A percentile compares a stretch with the other conserved stretches of the same genome.
Evolutionary conservation across 2,797 vertebrate genomes (phyloP).

Genomic region (Acropternis orthonyx): DNA sequence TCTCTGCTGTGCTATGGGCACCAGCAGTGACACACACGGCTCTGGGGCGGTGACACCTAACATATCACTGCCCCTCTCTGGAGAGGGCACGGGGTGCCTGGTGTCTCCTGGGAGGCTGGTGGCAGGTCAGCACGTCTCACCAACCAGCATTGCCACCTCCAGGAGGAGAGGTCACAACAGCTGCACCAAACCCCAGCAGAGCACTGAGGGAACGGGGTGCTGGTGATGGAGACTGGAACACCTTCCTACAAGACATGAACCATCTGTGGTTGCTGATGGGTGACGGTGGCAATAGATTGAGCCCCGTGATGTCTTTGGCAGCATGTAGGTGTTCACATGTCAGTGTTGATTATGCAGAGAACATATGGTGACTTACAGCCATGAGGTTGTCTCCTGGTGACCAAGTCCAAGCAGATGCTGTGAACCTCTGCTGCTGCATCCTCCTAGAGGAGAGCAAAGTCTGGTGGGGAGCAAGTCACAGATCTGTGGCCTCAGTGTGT

Average conservation of each 20-base stretch:
- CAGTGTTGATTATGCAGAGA: background rate
- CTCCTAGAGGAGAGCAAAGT: background rate
- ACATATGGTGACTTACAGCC: background rate
- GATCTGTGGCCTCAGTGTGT: background rate
- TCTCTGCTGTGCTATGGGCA: background rate
- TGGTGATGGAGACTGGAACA: background rate
- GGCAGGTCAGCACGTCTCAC: background rate
- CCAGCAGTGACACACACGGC: background rate
- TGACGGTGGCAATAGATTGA: background rate
- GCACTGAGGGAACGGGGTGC: background rate
- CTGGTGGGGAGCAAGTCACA: background rate
- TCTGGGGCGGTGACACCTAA: background rate
- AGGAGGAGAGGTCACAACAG: background rate
- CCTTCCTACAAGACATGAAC: background rate
- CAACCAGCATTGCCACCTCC: background rate
- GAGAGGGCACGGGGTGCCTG: background rate
- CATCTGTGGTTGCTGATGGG: fast-evolving
- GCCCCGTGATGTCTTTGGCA: background rate
- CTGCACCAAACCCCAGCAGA: background rate
- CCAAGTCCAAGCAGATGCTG: background rate
- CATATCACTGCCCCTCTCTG: background rate
- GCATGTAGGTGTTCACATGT: background rate
- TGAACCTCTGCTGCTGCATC: background rate
- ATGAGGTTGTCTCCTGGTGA: background rate
- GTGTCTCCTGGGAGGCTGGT: background rate